A percentile compares a stretch with the other conserved stretches of the same genome.
phyloP scores from a whole-genome alignment of 2,113 vertebrate species.

The Thalassoma bifasciatum region DNA sequence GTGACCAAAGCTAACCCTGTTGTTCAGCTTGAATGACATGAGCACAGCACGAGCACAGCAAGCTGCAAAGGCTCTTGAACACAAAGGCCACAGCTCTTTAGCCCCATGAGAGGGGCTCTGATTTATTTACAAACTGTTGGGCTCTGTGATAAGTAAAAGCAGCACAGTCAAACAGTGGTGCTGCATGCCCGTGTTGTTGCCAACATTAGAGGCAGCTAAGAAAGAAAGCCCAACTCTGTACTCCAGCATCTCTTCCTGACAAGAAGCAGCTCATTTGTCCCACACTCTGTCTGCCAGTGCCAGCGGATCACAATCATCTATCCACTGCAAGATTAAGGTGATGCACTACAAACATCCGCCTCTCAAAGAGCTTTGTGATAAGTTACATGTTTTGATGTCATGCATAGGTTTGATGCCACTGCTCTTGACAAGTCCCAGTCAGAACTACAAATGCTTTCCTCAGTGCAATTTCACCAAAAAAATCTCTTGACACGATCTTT shows the following conservation, averaged over 20 bases:
- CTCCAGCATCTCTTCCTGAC: constrained; percentile 49
- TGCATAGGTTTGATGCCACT: constrained; percentile 36
- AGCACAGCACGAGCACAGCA: constrained; percentile 14
- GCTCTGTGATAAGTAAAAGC: constrained; percentile 64
- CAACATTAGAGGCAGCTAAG: constrained; percentile 56
- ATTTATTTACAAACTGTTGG: constrained; percentile 72
- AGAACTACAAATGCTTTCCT: constrained; percentile 25
- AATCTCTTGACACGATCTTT: constrained; percentile 11
- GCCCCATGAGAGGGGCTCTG: constrained; percentile 58
- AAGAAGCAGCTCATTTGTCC: constrained; percentile 67
- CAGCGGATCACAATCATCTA: constrained; percentile 46
- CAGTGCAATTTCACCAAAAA: constrained; percentile 22
- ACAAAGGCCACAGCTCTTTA: constrained; percentile 51
- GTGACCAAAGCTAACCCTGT: constrained; percentile 51
- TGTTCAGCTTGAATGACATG: constrained; percentile 43
- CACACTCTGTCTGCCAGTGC: constrained; percentile 39
- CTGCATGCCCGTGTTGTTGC: constrained; percentile 44
- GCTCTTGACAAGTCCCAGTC: constrained; percentile 56
- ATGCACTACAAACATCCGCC: constrained; percentile 17
- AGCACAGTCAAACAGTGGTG: constrained; percentile 51
- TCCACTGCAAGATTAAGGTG: constrained; percentile 56
- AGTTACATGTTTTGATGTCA: constrained; percentile 54
- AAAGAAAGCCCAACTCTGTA: constrained; percentile 37
- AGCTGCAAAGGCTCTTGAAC: constrained; percentile 55
- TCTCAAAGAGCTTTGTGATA: constrained; percentile 41